Base-by-base conservation (phyloP, 1,140 invertebrate genomes). In the Cyclina sinensis region DNA sequence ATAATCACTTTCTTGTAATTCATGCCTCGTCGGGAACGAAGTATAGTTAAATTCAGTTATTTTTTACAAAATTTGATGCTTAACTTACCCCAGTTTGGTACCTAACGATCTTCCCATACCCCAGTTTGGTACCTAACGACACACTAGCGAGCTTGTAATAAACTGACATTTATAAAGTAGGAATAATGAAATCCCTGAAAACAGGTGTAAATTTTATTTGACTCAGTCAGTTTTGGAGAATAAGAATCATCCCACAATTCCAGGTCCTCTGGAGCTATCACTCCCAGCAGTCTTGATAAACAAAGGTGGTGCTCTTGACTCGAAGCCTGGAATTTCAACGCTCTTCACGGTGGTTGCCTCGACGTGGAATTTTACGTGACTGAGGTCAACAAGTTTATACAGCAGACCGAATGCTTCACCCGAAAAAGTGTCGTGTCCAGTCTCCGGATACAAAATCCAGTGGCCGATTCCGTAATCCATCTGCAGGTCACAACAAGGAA, bases 381-480 rank as follows among this genome's bases (percentile, higher is more conserved):
- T 80, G 30, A 87, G 76, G 18, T 89, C 80, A 27, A 78, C 54
- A 27, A 88, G 5, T 39, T 83, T 73, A 21, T 78, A 82, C 24
- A 76, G 78, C 27, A 88, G 27, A 39, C 88, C 89, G 46, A 89
- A 78, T 12, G 89, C 89, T 62, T 89, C 81, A 14, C 83, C 91
- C 62, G 73, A 73, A 73, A 91, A 91, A 0, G 5, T 18, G 57
- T 91, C 89, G 1, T 37, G 54, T n/a, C n/a, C 35, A 0, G 30
- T 27, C 27, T 43, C 48, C 3, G 87, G 90, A 37, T 89, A 68
- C 39, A 91, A 43, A 24, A 84, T 86, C 90, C 90, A 91, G 18
- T 76, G 84, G 16, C 83, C 90, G 2, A 74, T 32, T 12, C 90
- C 90, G 65, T 89, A 91, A 30, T 83, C 73, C 83, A 91, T 51